Base-by-base conservation (phyloP, 1,140 invertebrate species). In the Zaprionus davidi region DNA sequence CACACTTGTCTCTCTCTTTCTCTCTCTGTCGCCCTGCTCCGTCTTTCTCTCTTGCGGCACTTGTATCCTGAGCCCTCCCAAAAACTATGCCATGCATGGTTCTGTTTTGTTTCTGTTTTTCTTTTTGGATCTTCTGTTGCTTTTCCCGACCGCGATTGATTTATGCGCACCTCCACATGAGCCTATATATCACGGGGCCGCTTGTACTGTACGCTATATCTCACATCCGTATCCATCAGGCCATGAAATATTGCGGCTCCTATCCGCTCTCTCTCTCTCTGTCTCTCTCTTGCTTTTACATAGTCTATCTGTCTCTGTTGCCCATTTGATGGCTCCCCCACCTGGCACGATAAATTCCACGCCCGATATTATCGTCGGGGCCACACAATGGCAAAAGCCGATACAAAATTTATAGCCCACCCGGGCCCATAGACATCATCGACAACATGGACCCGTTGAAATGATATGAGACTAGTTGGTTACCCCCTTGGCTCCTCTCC, bases 361-460 rank as follows among this genome's bases (percentile, higher is more conserved):
- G 78, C 78, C 78, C 84, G 64, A 87, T 87, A 87, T 84, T 87
- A 87, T 87, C 84, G 84, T 68, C 64, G 41, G 65, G 82, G 84
- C 81, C 83, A 87, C 84, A 87, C 83, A 87, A 87, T 87, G 84
- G 78, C 84, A 68, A 87, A 86, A 72, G 84, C 68, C 84, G 81
- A 87, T 87, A 87, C 81, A 88, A 84, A 87, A 87, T 87, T 87
- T 87, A 87, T 87, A 88, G 84, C 84, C 84, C 70, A 73, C 74
- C 72, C 67, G 53, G 59, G 7, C 41, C 53, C 71, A 84, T 84
- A 69, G 78, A 49, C 55, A 53, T 74, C 66, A 68, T 71, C 70
- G 36, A 57, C 36, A 60, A 85, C 75, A 72, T 88, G 84, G 77
- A 87, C 71, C 84, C 77, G 67, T 73, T 82, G 71, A 88, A 88